A percentile compares a stretch with the other conserved stretches of the same genome.
These are phyloP conservation scores for Synergus japonicus DNA, from an alignment of 2,888 invertebrate species.

Conservation along the genomic window DNA sequence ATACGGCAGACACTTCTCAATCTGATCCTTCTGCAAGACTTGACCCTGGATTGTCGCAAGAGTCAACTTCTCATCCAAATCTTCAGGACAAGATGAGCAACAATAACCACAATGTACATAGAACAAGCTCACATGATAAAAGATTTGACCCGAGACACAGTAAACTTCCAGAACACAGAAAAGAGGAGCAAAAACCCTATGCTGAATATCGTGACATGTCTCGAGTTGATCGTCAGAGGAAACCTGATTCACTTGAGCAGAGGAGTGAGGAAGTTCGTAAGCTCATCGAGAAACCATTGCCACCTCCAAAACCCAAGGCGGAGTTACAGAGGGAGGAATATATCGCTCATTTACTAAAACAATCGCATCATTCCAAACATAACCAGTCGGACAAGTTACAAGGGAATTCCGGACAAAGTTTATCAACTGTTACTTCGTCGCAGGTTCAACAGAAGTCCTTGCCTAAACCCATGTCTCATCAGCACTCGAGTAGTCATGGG, in stretches of 20 bases:
- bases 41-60: conserved; percentile 47
- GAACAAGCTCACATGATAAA: conserved; percentile 61
- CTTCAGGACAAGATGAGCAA: conserved; percentile 66
- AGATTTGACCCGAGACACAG: conserved; percentile 69
- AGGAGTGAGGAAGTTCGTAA: conserved; percentile 72
- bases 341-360: conserved; percentile 67
- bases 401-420: conserved; percentile 42
- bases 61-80: conserved; percentile 55
- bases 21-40: conserved; percentile 29
- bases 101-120: conserved; percentile 58
- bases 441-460: conserved; percentile 52
- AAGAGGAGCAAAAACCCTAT: conserved; percentile 67
- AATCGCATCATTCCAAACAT: conserved; percentile 68
- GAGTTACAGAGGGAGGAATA: conserved; percentile 68
- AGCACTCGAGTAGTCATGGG: conserved; percentile 59
- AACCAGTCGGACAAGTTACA: conserved; percentile 58
- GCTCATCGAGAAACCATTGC: conserved; percentile 71
- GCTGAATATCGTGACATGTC: conserved; percentile 64
- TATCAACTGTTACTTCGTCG: conserved; percentile 44
- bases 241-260: conserved; percentile 68
- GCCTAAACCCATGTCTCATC: conserved; percentile 43
- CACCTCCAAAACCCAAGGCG: conserved; percentile 65
- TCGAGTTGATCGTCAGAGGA: conserved; percentile 62
- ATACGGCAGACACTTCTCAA: conserved; percentile 45
- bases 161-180: conserved; percentile 59